Base-by-base conservation (phyloP, 2,797 vertebrate species). In the Spatula clypeata region DNA sequence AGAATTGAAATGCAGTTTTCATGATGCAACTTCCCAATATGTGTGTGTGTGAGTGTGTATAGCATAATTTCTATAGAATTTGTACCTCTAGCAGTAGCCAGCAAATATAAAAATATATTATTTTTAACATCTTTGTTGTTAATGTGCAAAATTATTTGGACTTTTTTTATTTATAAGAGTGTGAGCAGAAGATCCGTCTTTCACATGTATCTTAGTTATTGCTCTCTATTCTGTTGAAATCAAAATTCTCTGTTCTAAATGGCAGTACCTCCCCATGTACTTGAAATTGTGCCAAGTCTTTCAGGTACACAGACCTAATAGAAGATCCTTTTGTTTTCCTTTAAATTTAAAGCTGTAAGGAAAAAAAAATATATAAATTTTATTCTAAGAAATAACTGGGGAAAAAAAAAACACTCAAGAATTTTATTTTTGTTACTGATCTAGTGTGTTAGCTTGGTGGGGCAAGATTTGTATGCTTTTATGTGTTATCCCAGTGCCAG, bases 341-440 rank as follows among this genome's bases (percentile, higher is more conserved):
- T 54, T 85, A 66, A 79, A 49, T 11, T 58, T 58, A n/a, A 8
- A 62, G 6, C 4, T 67, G 5, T 81, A 18, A 79, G 83, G 19
- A 65, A 72, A 92, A 92, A 88, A 49, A 21, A 6, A 34, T 34
- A 38, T 3, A 2, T 34, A 86, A 44, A 19, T 3, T 2, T 34
- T 62, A 19, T 36, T 85, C 8, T 53, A 55, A 79, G 24, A 53
- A 67, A 15, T 49, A 72, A 49, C 14, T 32, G 40, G 13, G 17
- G 40, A 66, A 57, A 76, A 66, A 49, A 14, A 0, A 45, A 34
- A 29, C 9, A 5, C 5, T 60, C 3, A 5, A 23, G 0, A 1
- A 38, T 84, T 90, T 66, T 9, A 18, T 21, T 3, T 71, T 34
- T 75, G 12, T 61, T 15, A 23, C 42, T 44, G 14, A 23, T 44